These are phyloP conservation scores for Molorchus minor DNA, from an alignment of 2,888 invertebrate species.

Conservation along the genomic window DNA sequence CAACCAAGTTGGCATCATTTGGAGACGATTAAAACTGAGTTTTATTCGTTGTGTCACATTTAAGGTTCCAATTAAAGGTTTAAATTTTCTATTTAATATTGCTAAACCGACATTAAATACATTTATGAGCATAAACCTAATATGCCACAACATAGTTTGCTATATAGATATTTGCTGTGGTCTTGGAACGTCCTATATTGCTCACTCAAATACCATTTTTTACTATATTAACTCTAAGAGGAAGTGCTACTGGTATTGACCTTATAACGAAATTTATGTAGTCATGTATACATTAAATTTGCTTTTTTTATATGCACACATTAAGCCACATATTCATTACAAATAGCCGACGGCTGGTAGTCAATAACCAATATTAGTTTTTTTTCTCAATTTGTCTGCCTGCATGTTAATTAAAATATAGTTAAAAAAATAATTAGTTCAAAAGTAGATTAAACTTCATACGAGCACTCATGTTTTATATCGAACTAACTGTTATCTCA, in stretches of 20 bases:
- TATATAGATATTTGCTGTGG: too few relatives aligned
- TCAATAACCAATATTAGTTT: neutral
- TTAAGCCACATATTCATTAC: neutral
- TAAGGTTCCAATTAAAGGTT: too few relatives aligned
- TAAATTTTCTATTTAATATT: too few relatives aligned
- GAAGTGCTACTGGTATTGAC: conserved; percentile 1
- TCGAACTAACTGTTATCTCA: neutral
- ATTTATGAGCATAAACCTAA: too few relatives aligned
- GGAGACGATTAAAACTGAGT: too few relatives aligned
- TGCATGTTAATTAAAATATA: neutral
- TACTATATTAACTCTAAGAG: too few relatives aligned
- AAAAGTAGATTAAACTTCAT: conserved; percentile 2
- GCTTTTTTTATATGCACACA: neutral
- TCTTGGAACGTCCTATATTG: too few relatives aligned
- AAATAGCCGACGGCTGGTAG: neutral
- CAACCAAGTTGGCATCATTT: too few relatives aligned
- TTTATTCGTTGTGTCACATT: too few relatives aligned
- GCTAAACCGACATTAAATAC: too few relatives aligned
- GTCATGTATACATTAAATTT: neutral
- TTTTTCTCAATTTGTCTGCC: neutral
- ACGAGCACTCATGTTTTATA: neutral
- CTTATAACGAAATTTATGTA: neutral
- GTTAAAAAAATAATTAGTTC: neutral
- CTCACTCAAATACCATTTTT: too few relatives aligned
- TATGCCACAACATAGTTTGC: too few relatives aligned